Conservation (phyloP, 2,797 vertebrate genomes). For the Apogon hyalosoma region DNA sequence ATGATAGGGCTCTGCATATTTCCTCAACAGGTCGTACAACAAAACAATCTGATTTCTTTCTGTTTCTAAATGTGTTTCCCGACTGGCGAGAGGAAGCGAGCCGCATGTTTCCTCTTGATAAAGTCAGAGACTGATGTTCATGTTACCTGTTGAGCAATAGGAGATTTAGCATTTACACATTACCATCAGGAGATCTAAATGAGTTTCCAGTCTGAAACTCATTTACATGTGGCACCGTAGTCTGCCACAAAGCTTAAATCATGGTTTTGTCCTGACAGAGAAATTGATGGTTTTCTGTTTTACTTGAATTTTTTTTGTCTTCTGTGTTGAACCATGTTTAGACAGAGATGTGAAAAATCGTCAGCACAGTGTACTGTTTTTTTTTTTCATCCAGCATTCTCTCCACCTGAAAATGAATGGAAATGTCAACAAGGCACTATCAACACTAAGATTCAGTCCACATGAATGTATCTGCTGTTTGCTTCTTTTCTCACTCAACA, state of each 20-base stretch:
- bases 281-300: slow-evolving; percentile 34
- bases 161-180: slow-evolving; percentile 18
- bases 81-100: slow-evolving; percentile 19
- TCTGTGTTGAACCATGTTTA: slow-evolving; percentile 36
- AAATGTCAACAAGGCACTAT: slow-evolving; percentile 38
- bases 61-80: not conserved
- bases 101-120: slow-evolving; percentile 28
- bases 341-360: slow-evolving; percentile 31
- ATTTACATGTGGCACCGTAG: slow-evolving; percentile 12
- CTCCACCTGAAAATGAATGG: slow-evolving; percentile 41
- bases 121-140: slow-evolving; percentile 6
- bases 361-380: slow-evolving; percentile 34
- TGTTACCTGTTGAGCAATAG: slow-evolving; percentile 39
- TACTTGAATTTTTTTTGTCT: slow-evolving; percentile 50
- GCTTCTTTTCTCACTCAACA: slow-evolving; percentile 17
- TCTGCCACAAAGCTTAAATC: slow-evolving; percentile 38
- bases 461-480: slow-evolving; percentile 65
- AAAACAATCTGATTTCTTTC: slow-evolving; percentile 30
- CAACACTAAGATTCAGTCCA: slow-evolving; percentile 63
- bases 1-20: slow-evolving; percentile 51
- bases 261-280: slow-evolving; percentile 27
- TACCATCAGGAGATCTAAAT: not conserved
- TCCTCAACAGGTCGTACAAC: slow-evolving; percentile 37
- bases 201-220: slow-evolving; percentile 10
- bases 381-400: not conserved